Base-by-base conservation (phyloP, 2,888 invertebrate species). In the Sepioteuthis lessoniana region DNA sequence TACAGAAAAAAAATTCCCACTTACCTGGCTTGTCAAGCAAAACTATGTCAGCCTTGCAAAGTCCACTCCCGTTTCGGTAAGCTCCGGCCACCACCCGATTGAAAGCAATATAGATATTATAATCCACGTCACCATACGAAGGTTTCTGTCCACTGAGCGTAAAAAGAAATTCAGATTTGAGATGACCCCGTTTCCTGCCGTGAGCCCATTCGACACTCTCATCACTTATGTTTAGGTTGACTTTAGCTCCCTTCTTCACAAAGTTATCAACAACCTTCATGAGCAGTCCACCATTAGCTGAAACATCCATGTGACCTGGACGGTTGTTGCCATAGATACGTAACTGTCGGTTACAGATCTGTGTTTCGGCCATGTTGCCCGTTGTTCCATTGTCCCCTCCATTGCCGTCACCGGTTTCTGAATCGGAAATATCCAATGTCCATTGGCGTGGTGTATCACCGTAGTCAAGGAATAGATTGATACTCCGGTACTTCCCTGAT, bases 351-450 rank as follows among this genome's bases (percentile, higher is more conserved):
- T 97, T 97, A 94, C 96, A 96, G 42, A 97, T 96, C 93, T 97
- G 97, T n/a, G 95, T 95, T 94, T 97, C 97, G 25, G 97, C 97
- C 96, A 96, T 96, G 95, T 96, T 96, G 94, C 95, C 95, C 4
- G 96, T 96, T 19, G 96, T 95, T 0, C 96, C 96, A 94, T 96
- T 96, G 94, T 96, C 96, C 0, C 96, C 96, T 2, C 97, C 97
- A 94, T 96, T 96, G 0, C 97, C 97, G 94, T 97, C 96, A 1
- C 96, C 96, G 0, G 95, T 95, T 1, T 95, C 95, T 0, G 96
- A 96, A 94, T 97, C 97, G 0, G 97, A 96, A 35, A 97, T 95
- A 94, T 97, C 96, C 91, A 97, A 95, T 4, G 97, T 97, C 97
- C 97, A 97, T 38, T 96, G 95, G 13, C 96, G 95, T 7, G 97